These are phyloP conservation scores for Villa cingulata DNA, from an alignment of 2,888 invertebrate genomes.

Conservation along the genomic window DNA sequence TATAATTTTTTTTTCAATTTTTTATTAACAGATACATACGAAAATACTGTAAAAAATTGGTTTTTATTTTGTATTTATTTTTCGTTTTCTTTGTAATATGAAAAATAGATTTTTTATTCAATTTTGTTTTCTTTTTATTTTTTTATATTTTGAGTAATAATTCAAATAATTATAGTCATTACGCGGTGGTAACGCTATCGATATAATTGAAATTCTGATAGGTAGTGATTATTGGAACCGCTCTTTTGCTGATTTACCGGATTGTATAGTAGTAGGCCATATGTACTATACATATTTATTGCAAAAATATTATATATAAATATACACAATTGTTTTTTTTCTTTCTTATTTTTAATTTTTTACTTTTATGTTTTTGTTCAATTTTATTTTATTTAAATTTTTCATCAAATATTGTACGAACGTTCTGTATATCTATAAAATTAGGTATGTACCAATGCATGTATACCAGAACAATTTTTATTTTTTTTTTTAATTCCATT, in stretches of 20 bases:
- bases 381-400: not conserved
- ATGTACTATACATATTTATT: no score
- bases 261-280: not conserved
- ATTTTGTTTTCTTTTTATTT: not conserved
- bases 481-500: not conserved
- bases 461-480: no score
- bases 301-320: no score
- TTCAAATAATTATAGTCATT: slow-evolving; percentile 39
- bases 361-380: not conserved
- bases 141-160: slow-evolving; percentile 30
- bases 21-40: slow-evolving; percentile 4
- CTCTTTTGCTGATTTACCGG: slow-evolving; percentile 3
- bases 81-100: no score
- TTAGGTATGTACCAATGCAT: no score
- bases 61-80: no score
- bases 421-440: not conserved
- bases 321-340: not conserved
- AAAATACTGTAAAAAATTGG: not conserved
- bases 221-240: slow-evolving; percentile 31
- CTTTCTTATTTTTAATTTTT: not conserved
- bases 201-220: slow-evolving; percentile 39
- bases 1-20: not conserved
- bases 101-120: no score
- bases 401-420: not conserved
- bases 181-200: slow-evolving; percentile 38